phyloP scores from a whole-genome alignment of 2,888 invertebrate genomes.

The Pseudococcus viburni region DNA sequence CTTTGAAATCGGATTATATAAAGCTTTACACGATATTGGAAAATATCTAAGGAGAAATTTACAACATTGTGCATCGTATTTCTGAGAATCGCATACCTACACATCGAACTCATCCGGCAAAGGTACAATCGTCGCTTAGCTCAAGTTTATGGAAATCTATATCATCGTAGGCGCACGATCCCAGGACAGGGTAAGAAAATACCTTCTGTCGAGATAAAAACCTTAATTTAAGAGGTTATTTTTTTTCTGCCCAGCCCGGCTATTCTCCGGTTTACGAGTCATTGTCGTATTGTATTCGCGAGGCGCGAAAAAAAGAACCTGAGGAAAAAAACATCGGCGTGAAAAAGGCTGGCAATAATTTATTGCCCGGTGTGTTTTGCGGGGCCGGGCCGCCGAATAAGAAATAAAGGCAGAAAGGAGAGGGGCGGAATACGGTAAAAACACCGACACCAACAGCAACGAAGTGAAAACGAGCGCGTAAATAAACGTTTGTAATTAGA shows the following conservation, averaged over 20 bases:
- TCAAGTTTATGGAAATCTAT: not conserved
- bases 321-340: not conserved
- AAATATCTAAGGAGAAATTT: no score
- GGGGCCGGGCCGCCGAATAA: not conserved
- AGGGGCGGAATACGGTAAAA: not conserved
- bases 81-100: no score
- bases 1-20: no score
- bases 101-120: no score
- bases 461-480: not conserved
- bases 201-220: not conserved
- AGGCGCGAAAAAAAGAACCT: not conserved
- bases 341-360: conserved; percentile 7
- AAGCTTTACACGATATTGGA: no score
- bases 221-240: conserved; percentile 16
- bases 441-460: not conserved
- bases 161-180: not conserved
- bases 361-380: not conserved
- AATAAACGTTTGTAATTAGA: conserved; percentile 34
- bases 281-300: conserved; percentile 12
- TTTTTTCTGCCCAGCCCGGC: not conserved
- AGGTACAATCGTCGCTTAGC: no score
- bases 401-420: not conserved
- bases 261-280: not conserved
- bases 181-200: not conserved
- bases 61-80: no score